phyloP scores from a whole-genome alignment of 2,888 invertebrate species.

The Drosophila meridiana region DNA sequence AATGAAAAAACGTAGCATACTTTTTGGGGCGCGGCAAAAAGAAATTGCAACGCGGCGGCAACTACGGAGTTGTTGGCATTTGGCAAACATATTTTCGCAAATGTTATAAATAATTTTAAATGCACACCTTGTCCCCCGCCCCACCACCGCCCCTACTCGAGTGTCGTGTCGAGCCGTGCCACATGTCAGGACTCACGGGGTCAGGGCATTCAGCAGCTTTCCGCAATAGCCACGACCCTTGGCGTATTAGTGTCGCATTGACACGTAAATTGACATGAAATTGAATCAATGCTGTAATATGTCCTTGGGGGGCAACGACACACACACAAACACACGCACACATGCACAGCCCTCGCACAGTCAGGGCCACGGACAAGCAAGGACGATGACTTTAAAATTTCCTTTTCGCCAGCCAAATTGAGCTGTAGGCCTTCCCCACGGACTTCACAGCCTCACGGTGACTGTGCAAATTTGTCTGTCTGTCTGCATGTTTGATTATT shows the following conservation, averaged over 20 bases:
- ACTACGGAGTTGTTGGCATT: conserved; percentile 56
- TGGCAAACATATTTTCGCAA: conserved; percentile 75
- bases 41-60: conserved; percentile 54
- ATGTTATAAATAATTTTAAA: conserved; percentile 82
- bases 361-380: conserved; percentile 51
- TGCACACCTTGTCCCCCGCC: conserved; percentile 58
- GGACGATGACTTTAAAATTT: conserved; percentile 81
- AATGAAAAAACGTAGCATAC: conserved; percentile 49
- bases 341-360: conserved; percentile 5
- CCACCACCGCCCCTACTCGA: neutral
- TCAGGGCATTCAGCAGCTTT: conserved; percentile 38
- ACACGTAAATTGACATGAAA: conserved; percentile 86
- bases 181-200: conserved; percentile 40
- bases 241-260: conserved; percentile 85
- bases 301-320: conserved; percentile 82
- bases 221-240: conserved; percentile 62
- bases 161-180: conserved; percentile 14
- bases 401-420: conserved; percentile 73
- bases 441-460: conserved; percentile 22
- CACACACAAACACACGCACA: conserved; percentile 16
- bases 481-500: conserved; percentile 73
- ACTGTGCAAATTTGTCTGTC: conserved; percentile 74
- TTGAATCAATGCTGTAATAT: conserved; percentile 86
- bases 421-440: conserved; percentile 69
- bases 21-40: conserved; percentile 50